Percentiles rank a stretch among this genome's conserved stretches.
Evolutionary conservation across 2,113 vertebrate species (phyloP).

Genomic region (Percopsis transmontana): DNA sequence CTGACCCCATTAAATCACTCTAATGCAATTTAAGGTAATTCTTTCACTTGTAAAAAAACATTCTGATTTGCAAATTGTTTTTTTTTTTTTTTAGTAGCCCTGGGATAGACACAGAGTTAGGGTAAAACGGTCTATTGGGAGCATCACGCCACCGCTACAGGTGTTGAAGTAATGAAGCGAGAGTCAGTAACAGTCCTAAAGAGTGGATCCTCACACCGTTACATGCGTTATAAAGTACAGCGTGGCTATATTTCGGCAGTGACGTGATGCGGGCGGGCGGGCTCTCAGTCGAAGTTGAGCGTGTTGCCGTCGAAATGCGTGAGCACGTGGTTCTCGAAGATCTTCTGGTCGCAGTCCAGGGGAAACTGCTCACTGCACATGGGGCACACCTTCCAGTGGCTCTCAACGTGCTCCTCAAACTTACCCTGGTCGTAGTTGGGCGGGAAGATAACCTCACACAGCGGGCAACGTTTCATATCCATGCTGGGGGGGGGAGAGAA

Average conservation of each 20-base stretch:
- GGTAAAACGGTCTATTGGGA: slow-evolving; percentile 30
- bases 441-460: slow-evolving; percentile 95
- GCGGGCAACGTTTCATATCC: slow-evolving; percentile 92
- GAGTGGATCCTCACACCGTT: slow-evolving; percentile 61
- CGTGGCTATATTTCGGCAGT: slow-evolving; percentile 48
- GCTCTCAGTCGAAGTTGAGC: slow-evolving; percentile 81
- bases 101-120: slow-evolving; percentile 37
- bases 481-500: slow-evolving; percentile 73
- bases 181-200: slow-evolving; percentile 55
- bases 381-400: slow-evolving; percentile 99
- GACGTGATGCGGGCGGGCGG: slow-evolving; percentile 43
- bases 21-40: slow-evolving; percentile 41
- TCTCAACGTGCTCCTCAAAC: slow-evolving; percentile 97
- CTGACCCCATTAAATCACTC: slow-evolving; percentile 32
- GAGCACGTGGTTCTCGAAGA: slow-evolving; percentile 94
- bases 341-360: slow-evolving; percentile 92
- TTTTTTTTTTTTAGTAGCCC: slow-evolving; percentile 28
- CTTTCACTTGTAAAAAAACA: slow-evolving; percentile 9
- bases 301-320: slow-evolving; percentile 91
- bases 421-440: slow-evolving; percentile 97
- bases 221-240: slow-evolving; percentile 66
- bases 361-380: slow-evolving; percentile 98
- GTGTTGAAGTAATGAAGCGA: slow-evolving; percentile 50
- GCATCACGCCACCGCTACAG: slow-evolving; percentile 43
- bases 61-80: slow-evolving; percentile 26